Evolutionary conservation across 2,888 invertebrate genomes (phyloP).

Genomic region (Arctia plantaginis): DNA sequence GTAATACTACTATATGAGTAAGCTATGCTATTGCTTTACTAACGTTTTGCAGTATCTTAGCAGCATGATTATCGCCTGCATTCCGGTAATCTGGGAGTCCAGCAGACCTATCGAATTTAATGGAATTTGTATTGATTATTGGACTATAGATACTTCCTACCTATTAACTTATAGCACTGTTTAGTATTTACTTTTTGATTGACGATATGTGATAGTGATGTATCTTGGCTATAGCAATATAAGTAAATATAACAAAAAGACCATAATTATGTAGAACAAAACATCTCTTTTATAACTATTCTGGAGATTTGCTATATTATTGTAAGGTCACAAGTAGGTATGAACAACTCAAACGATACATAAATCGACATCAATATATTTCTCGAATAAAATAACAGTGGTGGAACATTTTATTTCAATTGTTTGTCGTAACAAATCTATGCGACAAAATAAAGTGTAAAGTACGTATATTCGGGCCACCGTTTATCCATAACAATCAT

Average conservation of each 20-base stretch:
- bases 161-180: neutral
- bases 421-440: neutral
- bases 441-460: neutral
- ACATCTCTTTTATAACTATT: no score
- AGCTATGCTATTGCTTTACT: neutral
- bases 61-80: neutral
- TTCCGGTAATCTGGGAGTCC: neutral
- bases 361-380: no score
- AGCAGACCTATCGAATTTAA: neutral
- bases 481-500: conserved; percentile 66
- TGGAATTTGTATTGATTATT: neutral
- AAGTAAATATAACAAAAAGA: no score
- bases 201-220: no score
- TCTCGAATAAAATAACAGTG: no score
- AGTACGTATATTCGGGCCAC: conserved; percentile 25
- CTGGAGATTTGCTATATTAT: no score
- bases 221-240: no score
- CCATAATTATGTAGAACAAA: no score
- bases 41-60: neutral
- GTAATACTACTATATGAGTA: neutral
- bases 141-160: neutral
- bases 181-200: neutral
- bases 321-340: no score
- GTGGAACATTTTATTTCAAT: neutral
- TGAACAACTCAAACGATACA: no score